Base-by-base conservation (phyloP, 64 coral and sea anemone genomes). In the Montipora efflorescens region DNA sequence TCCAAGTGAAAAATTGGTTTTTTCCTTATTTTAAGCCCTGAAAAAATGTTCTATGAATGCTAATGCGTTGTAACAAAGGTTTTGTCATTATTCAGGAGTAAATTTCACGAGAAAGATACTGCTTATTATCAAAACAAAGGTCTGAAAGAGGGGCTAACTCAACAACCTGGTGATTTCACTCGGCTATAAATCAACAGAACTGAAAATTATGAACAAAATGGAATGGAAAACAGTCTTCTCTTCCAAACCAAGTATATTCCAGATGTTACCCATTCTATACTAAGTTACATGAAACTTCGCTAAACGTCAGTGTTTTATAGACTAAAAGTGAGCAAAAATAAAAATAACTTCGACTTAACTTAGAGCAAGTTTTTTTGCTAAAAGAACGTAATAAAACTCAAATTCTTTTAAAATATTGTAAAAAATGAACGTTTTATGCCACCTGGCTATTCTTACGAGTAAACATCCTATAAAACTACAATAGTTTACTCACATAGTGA, bases 81-180 rank as follows among this genome's bases (percentile, higher is more conserved):
- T 64, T 64, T 64, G 59, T 64, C 59, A 64, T 64, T 64, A 64
- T 64, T 64, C 9, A 15, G 59, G 59, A 15, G 14, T 64, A 64
- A 64, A 64, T 64, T 64, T 64, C 59, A 64, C 13, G 59, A 64
- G 59, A 64, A 64, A 11, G 9, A 64, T 64, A 64, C 59, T 64
- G 59, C 14, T 64, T 64, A 64, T 64, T 2, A 64, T 74, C 71
- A 74, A 74, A 25, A 25, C 71, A 74, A 74, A 74, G 71, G 0
- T 74, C 71, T 12, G 20, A 74, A 23, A 74, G 11, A 74, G 67
- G 71, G 71, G 59, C n/a, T 25, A 74, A 74, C 71, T 74, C 71
- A 74, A 74, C 71, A 74, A 74, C 71, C 71, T 43, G 44, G 71
- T 74, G 71, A 74, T 74, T 74, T 74, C 71, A 74, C 22, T 74